Evolutionary conservation across 2,797 vertebrate species (phyloP), one percentile per base, ranked within the genome.

Genomic region (Eremophila alpestris): DNA sequence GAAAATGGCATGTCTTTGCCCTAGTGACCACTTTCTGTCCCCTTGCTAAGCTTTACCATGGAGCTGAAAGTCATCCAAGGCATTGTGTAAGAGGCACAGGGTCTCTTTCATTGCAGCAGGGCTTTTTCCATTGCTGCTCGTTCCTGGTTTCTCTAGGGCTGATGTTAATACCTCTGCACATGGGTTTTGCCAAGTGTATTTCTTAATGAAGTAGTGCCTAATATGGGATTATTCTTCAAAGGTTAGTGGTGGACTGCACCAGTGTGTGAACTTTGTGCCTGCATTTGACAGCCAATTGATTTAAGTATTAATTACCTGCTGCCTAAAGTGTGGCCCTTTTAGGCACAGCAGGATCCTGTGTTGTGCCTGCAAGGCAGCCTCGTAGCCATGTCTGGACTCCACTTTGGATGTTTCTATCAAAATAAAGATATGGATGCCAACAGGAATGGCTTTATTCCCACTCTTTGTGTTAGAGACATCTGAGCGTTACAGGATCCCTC

Each of bases 271-370:
- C 96, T 97, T 98, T 96, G 96, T 97, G 98, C 97, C 97, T 97
- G 90, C 95, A 94, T 93, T 88, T 98, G 98, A 98, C 98, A 98
- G 94, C 94, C 98, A 96, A 98, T 98, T 98, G 70, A 82, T 70
- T 76, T 98, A 98, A 98, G 97, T 97, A 97, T 98, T 98, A 98
- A 99, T 98, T 98, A 98, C 96, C 94, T 98, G 90, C 29, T 70
- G 27, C 97, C 96, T 94, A 86, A 95, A 97, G 64, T 90, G 87
- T 90, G n/a, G 32, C 97, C 97, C 97, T 97, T 97, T 97, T 83
- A 88, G 97, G 94, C 78, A 64, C 96, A 95, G 96, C 94, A 96
- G 97, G 97, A 97, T 97, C 95, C 98, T 96, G 68, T 86, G 70
- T 75, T 89, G 69, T 95, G 81, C 88, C 88, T 41, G 11, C 1